These are phyloP conservation scores for Alouatta palliata DNA, from an alignment of 2,113 vertebrate species.

Conservation along the genomic window DNA sequence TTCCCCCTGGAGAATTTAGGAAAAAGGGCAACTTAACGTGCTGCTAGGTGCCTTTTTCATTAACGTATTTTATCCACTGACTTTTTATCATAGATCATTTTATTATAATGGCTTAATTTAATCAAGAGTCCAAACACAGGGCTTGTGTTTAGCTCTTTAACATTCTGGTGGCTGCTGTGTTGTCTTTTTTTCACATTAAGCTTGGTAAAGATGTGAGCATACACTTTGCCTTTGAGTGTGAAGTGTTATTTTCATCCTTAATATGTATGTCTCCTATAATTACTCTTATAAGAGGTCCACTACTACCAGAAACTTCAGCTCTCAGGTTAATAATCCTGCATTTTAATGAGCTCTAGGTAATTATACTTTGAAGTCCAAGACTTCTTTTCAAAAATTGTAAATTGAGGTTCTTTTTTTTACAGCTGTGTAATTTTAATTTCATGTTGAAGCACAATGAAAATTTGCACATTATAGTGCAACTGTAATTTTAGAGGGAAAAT, in stretches of 20 bases:
- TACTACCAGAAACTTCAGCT: constrained; percentile 68
- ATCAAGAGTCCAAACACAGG: not conserved
- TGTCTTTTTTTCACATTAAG: not conserved
- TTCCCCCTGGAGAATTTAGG: not conserved
- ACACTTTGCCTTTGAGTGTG: constrained; percentile 42
- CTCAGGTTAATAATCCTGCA: constrained; percentile 67
- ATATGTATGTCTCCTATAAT: constrained; percentile 74
- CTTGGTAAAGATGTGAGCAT: constrained; percentile 11
- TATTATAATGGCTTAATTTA: not conserved
- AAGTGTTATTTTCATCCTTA: constrained; percentile 56
- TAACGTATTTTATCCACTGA: not conserved
- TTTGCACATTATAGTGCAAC: constrained; percentile 64
- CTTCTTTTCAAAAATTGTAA: constrained; percentile 70
- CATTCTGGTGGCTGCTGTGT: not conserved
- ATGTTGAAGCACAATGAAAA: constrained; percentile 72
- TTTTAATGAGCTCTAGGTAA: constrained; percentile 73
- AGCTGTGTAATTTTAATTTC: constrained; percentile 75
- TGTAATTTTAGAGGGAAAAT: constrained; percentile 67
- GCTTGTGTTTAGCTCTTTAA: not conserved
- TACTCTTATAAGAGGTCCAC: constrained; percentile 61
- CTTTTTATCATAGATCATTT: not conserved
- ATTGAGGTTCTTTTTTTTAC: constrained; percentile 55
- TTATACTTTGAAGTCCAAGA: constrained; percentile 70
- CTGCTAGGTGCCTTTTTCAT: not conserved
- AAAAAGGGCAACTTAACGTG: not conserved